These are phyloP conservation scores for Ctenopoma multispine DNA, from an alignment of 2,797 vertebrate genomes.

Conservation along the genomic window DNA sequence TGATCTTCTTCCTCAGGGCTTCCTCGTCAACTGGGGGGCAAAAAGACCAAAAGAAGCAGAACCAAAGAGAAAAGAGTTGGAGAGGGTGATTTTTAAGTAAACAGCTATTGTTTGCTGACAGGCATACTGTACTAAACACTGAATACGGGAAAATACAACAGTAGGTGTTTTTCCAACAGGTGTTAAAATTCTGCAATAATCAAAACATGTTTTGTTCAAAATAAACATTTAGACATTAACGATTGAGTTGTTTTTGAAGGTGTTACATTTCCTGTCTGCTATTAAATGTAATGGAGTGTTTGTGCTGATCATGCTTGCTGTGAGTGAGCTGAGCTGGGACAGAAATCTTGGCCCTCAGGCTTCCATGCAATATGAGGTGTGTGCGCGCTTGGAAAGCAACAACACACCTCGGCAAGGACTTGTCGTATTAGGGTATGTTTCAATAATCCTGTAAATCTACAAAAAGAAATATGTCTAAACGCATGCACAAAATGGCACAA, in stretches of 20 bases:
- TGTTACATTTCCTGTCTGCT: slow-evolving; percentile 2
- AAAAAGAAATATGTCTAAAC: not conserved
- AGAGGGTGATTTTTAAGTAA: slow-evolving; percentile 19
- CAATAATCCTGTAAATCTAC: slow-evolving; percentile 8
- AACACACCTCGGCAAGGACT: slow-evolving; percentile 20
- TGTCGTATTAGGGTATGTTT: slow-evolving; percentile 11
- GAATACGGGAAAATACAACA: not conserved
- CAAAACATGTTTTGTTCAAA: slow-evolving; percentile 12
- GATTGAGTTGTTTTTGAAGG: slow-evolving; percentile 1
- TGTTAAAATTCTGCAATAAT: slow-evolving; percentile 21
- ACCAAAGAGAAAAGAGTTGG: slow-evolving; percentile 1
- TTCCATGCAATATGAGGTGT: slow-evolving; percentile 13
- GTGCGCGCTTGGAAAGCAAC: not conserved
- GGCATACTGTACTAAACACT: slow-evolving; percentile 10
- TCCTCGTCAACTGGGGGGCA: slow-evolving; percentile 87
- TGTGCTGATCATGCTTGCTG: not conserved
- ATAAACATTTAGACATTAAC: not conserved
- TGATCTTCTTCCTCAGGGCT: slow-evolving; percentile 91
- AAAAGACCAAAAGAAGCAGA: slow-evolving; percentile 19
- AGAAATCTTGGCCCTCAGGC: slow-evolving; percentile 28
- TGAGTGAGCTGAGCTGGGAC: slow-evolving; percentile 30
- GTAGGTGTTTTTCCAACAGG: slow-evolving; percentile 5
- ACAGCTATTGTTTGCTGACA: slow-evolving; percentile 39
- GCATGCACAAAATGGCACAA: not conserved
- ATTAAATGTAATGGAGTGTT: not conserved